These are phyloP conservation scores for Brachirus orientalis DNA, from an alignment of 2,113 vertebrate genomes.

Conservation along the genomic window DNA sequence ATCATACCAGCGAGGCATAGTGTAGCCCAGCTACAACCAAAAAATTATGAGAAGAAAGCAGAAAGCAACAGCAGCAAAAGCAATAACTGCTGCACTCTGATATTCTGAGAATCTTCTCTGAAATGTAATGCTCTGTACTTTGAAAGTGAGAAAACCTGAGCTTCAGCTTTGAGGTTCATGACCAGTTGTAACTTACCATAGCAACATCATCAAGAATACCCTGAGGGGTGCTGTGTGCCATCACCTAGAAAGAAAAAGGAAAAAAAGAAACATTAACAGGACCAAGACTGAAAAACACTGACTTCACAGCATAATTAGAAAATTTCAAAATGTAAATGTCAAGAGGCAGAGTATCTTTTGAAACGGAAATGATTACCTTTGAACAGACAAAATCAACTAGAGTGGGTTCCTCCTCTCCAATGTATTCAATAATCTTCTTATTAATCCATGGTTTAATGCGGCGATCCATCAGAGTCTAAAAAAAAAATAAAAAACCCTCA, in stretches of 20 bases:
- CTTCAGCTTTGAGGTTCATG: not conserved
- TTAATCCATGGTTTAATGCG: conserved; percentile 98
- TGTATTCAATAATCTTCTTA: conserved; percentile 99
- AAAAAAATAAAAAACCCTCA: conserved; percentile 2
- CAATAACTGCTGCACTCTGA: no score
- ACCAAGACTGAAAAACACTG: no score
- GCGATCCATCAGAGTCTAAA: conserved; percentile 95
- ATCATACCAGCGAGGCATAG: no score
- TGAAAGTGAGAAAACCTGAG: no score
- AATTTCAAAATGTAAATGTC: no score
- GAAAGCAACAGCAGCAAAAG: no score
- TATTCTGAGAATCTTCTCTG: no score
- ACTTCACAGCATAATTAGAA: no score
- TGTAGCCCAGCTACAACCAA: no score
- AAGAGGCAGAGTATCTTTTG: not conserved
- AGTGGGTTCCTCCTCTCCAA: conserved; percentile 97
- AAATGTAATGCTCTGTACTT: no score
- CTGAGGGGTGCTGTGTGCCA: conserved; percentile 98
- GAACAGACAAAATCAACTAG: conserved; percentile 99
- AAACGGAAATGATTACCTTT: conserved; percentile 83
- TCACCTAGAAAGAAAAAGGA: conserved; percentile 84
- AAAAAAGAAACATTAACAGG: not conserved
- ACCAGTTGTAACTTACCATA: conserved; percentile 86
- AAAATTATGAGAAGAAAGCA: no score
- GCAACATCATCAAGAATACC: conserved; percentile 99